Conservation (phyloP, 92 coral and sea anemone species). For the Ricordea florida region DNA sequence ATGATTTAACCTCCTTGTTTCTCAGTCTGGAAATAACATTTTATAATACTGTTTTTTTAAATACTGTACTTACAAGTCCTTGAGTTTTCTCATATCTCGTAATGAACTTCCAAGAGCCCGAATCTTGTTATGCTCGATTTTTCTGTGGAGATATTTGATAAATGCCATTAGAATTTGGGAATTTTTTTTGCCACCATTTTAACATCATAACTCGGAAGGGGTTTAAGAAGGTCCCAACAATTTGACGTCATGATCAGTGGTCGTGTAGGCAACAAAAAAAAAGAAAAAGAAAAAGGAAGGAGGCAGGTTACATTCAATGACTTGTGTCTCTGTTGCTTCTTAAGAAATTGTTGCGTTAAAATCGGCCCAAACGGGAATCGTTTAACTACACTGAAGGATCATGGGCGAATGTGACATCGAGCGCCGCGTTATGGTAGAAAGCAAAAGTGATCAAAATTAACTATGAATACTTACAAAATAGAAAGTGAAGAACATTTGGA, state of each 20-base stretch:
- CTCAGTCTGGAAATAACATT: too few relatives aligned
- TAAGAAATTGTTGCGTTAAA: too few relatives aligned
- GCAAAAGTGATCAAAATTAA: background rate
- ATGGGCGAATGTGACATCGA: too few relatives aligned
- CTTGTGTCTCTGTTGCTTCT: background rate
- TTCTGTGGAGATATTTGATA: conserved; percentile 44
- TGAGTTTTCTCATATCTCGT: conserved; percentile 47
- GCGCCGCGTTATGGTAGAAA: too few relatives aligned
- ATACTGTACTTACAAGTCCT: conserved; percentile 67
- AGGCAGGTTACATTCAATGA: background rate
- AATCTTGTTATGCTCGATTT: conserved; percentile 59
- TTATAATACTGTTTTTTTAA: background rate
- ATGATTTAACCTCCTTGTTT: too few relatives aligned
- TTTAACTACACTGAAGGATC: too few relatives aligned
- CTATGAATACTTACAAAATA: conserved; percentile 74
- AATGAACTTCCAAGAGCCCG: conserved; percentile 54
- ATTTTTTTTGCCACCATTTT: too few relatives aligned
- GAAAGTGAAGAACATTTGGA: conserved; percentile 58
- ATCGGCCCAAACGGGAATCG: too few relatives aligned
- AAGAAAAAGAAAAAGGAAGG: background rate
- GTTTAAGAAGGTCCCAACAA: too few relatives aligned
- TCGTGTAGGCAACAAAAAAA: too few relatives aligned
- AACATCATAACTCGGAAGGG: too few relatives aligned
- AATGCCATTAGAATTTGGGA: background rate
- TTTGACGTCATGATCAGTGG: too few relatives aligned